These are phyloP conservation scores for Syngnathus rostellatus DNA, from an alignment of 2,797 vertebrate genomes.

Conservation along the genomic window DNA sequence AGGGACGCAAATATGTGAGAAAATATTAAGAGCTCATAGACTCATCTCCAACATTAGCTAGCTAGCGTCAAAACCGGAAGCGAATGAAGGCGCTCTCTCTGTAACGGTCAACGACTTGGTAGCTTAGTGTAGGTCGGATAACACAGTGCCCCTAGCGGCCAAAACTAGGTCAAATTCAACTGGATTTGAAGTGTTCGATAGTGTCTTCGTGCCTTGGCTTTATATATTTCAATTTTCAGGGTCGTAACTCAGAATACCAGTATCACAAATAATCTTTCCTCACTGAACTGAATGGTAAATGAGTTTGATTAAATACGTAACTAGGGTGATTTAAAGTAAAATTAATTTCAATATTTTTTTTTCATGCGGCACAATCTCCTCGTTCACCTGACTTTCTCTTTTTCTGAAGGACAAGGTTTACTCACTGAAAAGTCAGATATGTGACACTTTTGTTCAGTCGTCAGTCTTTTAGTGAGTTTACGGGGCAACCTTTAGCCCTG, in stretches of 20 bases:
- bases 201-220: too few species aligned
- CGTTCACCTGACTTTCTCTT: too few species aligned
- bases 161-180: neutral
- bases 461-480: neutral
- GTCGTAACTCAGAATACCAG: too few species aligned
- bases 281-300: too few species aligned
- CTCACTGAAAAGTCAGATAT: too few species aligned
- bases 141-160: slow-evolving; percentile 7
- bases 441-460: neutral
- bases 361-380: too few species aligned
- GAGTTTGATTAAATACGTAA: too few species aligned
- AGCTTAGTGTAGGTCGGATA: neutral
- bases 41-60: slow-evolving; percentile 25
- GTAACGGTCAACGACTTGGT: neutral
- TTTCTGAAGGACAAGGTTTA: too few species aligned
- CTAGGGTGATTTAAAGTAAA: too few species aligned
- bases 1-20: neutral
- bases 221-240: too few species aligned
- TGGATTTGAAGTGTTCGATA: neutral
- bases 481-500: slow-evolving; percentile 26
- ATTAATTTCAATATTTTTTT: too few species aligned
- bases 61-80: slow-evolving; percentile 46
- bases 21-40: slow-evolving; percentile 27
- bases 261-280: too few species aligned
- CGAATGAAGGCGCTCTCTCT: slow-evolving; percentile 18